phyloP scores from a whole-genome alignment of 2,797 vertebrate genomes.

The Alosa sapidissima region DNA sequence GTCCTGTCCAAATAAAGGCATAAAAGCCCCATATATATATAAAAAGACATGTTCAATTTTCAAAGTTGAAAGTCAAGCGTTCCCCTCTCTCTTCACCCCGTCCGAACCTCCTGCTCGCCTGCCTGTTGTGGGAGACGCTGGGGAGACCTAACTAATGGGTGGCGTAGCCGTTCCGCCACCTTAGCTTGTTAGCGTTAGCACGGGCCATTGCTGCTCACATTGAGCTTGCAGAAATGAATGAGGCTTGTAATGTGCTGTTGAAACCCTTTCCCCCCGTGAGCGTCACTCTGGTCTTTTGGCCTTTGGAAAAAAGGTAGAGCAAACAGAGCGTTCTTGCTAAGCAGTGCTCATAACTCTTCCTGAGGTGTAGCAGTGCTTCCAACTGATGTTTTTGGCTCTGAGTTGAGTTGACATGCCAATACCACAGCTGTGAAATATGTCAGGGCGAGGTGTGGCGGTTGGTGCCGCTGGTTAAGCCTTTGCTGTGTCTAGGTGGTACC shows the following conservation, averaged over 20 bases:
- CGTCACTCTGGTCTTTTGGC: background rate
- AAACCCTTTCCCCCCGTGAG: conserved; percentile 23
- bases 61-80: background rate
- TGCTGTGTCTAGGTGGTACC: background rate
- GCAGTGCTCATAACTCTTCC: conserved; percentile 2
- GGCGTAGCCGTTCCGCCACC: background rate
- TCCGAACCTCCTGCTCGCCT: background rate
- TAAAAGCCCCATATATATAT: too few species aligned
- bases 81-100: background rate
- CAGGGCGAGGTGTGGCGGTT: background rate
- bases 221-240: conserved; percentile 31
- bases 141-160: background rate
- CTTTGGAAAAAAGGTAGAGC: background rate
- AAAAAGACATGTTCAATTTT: too few species aligned
- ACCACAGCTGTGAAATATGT: background rate
- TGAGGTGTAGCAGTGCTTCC: conserved; percentile 1
- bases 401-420: background rate
- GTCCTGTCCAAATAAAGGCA: too few species aligned
- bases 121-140: background rate
- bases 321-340: background rate
- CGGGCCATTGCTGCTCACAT: conserved; percentile 15
- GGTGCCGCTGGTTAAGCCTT: background rate
- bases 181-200: conserved; percentile 25
- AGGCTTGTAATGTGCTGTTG: conserved; percentile 24
- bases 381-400: conserved; percentile 1